Conservation (phyloP, 2,888 invertebrate genomes). For the Eurois occulta region DNA sequence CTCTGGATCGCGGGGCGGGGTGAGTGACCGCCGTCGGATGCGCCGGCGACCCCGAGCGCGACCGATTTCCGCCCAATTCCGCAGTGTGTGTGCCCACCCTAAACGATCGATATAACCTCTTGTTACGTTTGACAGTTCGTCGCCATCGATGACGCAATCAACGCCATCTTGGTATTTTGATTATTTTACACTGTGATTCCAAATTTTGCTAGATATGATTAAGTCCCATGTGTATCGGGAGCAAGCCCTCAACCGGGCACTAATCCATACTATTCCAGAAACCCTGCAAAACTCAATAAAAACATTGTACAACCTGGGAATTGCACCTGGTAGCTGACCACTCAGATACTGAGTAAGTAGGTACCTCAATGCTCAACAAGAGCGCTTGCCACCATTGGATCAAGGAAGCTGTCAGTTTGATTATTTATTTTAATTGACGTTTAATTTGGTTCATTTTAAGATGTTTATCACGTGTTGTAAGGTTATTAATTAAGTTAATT, state of each 20-base stretch:
- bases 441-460: background rate
- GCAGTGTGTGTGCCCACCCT: slow-evolving; percentile 69
- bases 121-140: slow-evolving; percentile 51
- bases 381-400: background rate
- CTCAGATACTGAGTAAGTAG: background rate
- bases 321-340: background rate
- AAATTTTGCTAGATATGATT: background rate
- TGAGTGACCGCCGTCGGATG: slow-evolving; percentile 80
- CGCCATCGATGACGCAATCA: no score
- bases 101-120: slow-evolving; percentile 55
- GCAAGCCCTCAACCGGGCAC: background rate
- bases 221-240: background rate
- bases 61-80: slow-evolving; percentile 79
- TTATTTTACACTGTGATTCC: background rate
- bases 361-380: background rate
- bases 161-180: slow-evolving; percentile 41
- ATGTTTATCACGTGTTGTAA: slow-evolving; percentile 16
- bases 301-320: background rate
- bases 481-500: slow-evolving; percentile 29
- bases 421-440: slow-evolving; percentile 18
- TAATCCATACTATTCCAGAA: background rate
- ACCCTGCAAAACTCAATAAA: background rate
- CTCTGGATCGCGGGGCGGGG: slow-evolving; percentile 68
- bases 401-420: background rate
- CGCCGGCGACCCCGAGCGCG: slow-evolving; percentile 77